Evolutionary conservation across 2,888 invertebrate species (phyloP).

Genomic region (Argyresthia albistria): DNA sequence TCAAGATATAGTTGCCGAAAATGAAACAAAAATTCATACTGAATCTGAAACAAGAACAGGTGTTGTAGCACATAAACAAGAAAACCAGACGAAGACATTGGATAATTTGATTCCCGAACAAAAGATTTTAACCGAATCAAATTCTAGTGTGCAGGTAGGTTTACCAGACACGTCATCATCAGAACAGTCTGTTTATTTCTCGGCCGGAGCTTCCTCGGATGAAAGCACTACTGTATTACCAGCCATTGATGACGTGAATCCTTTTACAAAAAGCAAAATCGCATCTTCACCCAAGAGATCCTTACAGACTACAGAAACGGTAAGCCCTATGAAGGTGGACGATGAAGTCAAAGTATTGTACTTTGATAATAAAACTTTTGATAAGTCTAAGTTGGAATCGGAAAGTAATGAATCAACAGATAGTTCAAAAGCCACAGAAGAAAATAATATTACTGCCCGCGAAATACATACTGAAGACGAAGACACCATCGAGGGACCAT

Average conservation of each 20-base stretch:
- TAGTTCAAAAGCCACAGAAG: slow-evolving; percentile 28
- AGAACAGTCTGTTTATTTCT: slow-evolving; percentile 35
- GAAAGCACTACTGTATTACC: slow-evolving; percentile 34
- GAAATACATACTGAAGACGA: slow-evolving; percentile 58
- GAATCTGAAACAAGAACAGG: no score
- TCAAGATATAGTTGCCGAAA: no score
- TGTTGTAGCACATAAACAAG: no score
- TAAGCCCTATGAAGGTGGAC: not conserved
- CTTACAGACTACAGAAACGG: slow-evolving; percentile 7
- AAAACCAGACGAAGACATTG: no score
- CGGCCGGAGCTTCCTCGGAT: slow-evolving; percentile 28
- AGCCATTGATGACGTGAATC: slow-evolving; percentile 50
- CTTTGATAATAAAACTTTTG: no score
- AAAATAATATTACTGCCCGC: slow-evolving; percentile 31
- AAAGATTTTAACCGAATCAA: no score
- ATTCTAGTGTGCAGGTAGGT: no score
- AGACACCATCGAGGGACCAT: slow-evolving; percentile 59
- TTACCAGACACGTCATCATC: slow-evolving; percentile 23
- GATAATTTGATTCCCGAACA: no score
- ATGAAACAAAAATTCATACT: no score
- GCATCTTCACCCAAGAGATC: slow-evolving; percentile 14
- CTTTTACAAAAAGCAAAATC: slow-evolving; percentile 21
- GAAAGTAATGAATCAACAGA: slow-evolving; percentile 6
- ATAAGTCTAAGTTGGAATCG: no score
- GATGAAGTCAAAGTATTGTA: no score